A percentile compares a stretch with the other conserved stretches of the same genome.
Evolutionary conservation across 2,888 invertebrate genomes (phyloP).

Genomic region (Linnaemya vulpina): DNA sequence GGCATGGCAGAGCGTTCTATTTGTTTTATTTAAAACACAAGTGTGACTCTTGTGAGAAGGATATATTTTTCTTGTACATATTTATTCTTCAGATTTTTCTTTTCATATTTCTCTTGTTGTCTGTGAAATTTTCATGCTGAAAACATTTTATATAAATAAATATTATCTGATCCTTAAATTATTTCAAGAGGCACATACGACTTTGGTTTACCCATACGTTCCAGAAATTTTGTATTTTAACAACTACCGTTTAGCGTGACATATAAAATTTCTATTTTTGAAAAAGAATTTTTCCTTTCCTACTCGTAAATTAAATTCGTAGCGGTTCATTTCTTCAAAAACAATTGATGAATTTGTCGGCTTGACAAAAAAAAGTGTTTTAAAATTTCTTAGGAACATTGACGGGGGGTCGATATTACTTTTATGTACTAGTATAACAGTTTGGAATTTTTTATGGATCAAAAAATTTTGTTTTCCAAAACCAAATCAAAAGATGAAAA

Average conservation of each 20-base stretch:
- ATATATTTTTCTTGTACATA: neutral
- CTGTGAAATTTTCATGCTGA: slow-evolving; percentile 8
- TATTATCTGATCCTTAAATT: slow-evolving; percentile 61
- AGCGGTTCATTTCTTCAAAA: slow-evolving; percentile 42
- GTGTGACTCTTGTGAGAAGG: slow-evolving; percentile 33
- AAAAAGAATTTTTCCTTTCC: slow-evolving; percentile 7
- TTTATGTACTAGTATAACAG: neutral
- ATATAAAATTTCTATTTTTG: neutral
- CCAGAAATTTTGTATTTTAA: slow-evolving; percentile 3
- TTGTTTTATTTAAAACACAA: slow-evolving; percentile 28
- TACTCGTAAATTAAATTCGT: slow-evolving; percentile 25
- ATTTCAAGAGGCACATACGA: slow-evolving; percentile 62
- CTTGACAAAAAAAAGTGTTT: slow-evolving; percentile 8
- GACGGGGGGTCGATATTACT: slow-evolving; percentile 1
- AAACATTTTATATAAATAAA: slow-evolving; percentile 1
- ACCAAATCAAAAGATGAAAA: too few relatives aligned
- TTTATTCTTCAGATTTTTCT: neutral
- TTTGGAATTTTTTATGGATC: too few relatives aligned
- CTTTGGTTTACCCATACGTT: slow-evolving; percentile 38
- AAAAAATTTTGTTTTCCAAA: too few relatives aligned
- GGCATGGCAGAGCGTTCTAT: slow-evolving; percentile 23
- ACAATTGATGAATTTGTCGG: slow-evolving; percentile 2
- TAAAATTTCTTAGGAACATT: slow-evolving; percentile 17
- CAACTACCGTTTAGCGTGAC: slow-evolving; percentile 41
- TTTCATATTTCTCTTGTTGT: neutral